phyloP scores from a whole-genome alignment of 2,888 invertebrate genomes.

The Cancer borealis region DNA sequence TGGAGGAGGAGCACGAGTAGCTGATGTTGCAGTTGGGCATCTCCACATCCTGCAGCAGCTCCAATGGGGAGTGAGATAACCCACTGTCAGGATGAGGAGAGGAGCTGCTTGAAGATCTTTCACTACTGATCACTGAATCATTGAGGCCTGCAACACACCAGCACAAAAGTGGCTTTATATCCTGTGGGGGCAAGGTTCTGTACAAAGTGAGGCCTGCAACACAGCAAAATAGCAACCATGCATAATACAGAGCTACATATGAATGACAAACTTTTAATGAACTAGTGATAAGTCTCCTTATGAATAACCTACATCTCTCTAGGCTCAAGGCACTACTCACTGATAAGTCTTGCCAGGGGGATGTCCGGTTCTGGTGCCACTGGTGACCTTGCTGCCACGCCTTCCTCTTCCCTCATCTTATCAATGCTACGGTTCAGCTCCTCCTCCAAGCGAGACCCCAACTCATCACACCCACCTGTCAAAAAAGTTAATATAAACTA shows the following conservation, averaged over 20 bases:
- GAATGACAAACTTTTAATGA: background rate
- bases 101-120: background rate
- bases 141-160: background rate
- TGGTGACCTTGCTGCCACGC: background rate
- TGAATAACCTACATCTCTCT: no score
- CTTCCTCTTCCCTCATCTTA: conserved; percentile 64
- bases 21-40: conserved; percentile 22
- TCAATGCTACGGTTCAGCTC: conserved; percentile 63
- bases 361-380: background rate
- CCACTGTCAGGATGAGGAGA: background rate
- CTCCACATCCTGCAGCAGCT: conserved; percentile 21
- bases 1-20: background rate
- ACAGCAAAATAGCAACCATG: background rate
- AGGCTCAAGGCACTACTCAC: background rate
- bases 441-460: conserved; percentile 57
- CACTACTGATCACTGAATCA: background rate
- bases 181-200: background rate
- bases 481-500: background rate
- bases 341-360: background rate
- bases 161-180: background rate
- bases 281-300: no score
- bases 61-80: background rate
- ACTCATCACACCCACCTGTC: conserved; percentile 44
- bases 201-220: background rate
- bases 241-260: background rate